phyloP scores from a whole-genome alignment of 2,888 invertebrate genomes.

The Gymnoscelis rufifasciata region DNA sequence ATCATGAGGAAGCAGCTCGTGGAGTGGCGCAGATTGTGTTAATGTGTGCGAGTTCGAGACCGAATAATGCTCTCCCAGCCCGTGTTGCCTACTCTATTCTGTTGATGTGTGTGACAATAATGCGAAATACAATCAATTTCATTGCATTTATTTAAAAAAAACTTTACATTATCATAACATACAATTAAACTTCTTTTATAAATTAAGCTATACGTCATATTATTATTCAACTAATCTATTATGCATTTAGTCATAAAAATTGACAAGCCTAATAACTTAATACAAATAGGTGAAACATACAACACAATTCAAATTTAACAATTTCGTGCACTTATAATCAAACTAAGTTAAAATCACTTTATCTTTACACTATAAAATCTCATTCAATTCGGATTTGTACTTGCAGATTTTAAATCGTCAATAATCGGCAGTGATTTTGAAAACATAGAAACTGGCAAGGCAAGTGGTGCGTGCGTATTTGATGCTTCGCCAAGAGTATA shows the following conservation, averaged over 20 bases:
- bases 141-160: constrained; percentile 73
- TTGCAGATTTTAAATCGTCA: constrained; percentile 71
- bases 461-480: constrained; percentile 74
- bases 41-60: constrained; percentile 13
- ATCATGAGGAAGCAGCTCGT: constrained; percentile 3
- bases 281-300: constrained; percentile 75
- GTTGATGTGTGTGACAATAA: constrained; percentile 62
- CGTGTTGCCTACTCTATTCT: constrained; percentile 10
- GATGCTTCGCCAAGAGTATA: constrained; percentile 31
- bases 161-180: constrained; percentile 76
- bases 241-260: constrained; percentile 68
- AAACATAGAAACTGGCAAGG: constrained; percentile 78
- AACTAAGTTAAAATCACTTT: constrained; percentile 74
- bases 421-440: constrained; percentile 66
- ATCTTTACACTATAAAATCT: constrained; percentile 75
- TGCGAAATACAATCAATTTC: constrained; percentile 69
- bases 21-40: constrained; percentile 6
- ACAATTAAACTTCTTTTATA: constrained; percentile 66
- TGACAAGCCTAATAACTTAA: constrained; percentile 73
- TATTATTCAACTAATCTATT: constrained; percentile 61
- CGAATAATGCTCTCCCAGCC: background rate
- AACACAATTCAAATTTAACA: constrained; percentile 75
- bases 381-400: constrained; percentile 78
- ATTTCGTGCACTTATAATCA: constrained; percentile 74
- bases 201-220: constrained; percentile 35